Evolutionary conservation across 1,140 invertebrate species (phyloP), one percentile per base, ranked within the genome.

Genomic region (Lordiphosa clarofinis): DNA sequence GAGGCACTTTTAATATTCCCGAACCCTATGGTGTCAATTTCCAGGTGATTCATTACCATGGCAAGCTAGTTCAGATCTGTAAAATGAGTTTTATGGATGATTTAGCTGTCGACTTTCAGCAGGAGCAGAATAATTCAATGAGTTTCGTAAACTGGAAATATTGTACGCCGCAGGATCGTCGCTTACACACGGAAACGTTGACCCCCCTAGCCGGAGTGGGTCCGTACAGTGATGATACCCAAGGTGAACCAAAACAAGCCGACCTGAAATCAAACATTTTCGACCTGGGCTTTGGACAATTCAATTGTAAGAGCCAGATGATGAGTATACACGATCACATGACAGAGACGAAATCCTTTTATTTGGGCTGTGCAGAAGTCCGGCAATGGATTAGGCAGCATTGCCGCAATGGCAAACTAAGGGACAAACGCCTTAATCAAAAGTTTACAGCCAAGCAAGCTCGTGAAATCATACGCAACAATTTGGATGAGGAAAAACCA

Each of bases 321-420:
- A 15, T 47, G 4, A 11, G 53, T 6, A 55, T 61, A 2, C 60
- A 55, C 1, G 0, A 2, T 0, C 44, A 36, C 8, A 31, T 47
- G 11, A 12, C 15, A 1, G 4, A 39, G 3, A 9, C 10, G 5
- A 4, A 9, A 1, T 19, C 47, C 1, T 42, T 38, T 10, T 82
- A 84, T 40, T 10, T 84, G 38, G 58, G 60, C 11, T 60, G 60
- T 43, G 55, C 49, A 5, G 5, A 35, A 0, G 42, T 49, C 2
- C 73, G 78, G 1, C 54, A 46, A n/a, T 78, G 78, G 78, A 70
- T 73, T 28, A 43, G 46, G 4, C 61, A 78, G 38, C 43, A 84
- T 31, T 84, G 73, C 7, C 58, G 44, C 0, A 73, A 84, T 33
- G 78, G 78, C 0, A 11, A 11, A 1, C 42, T 84, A 0, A 1